Percentiles rank a stretch among this genome's conserved stretches.
phyloP scores from a whole-genome alignment of 2,888 invertebrate genomes.

The Noctua fimbriata region DNA sequence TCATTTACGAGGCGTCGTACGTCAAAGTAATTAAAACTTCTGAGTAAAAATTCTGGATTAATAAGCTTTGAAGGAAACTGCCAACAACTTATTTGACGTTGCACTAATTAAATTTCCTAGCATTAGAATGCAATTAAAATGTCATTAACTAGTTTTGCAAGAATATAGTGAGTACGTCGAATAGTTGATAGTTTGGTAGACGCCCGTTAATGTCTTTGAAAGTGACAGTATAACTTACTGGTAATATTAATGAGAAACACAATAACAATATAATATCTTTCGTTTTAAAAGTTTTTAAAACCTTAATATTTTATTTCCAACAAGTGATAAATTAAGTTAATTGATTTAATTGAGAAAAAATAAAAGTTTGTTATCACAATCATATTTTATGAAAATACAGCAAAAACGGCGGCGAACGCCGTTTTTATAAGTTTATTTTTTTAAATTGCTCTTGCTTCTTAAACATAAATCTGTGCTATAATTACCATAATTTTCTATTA shows the following conservation, averaged over 20 bases:
- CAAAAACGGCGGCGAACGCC: neutral
- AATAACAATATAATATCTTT: no score
- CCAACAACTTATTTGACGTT: constrained; percentile 54
- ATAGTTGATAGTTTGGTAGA: constrained; percentile 14
- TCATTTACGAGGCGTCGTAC: constrained; percentile 38
- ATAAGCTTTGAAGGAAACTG: constrained; percentile 55
- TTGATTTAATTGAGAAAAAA: neutral
- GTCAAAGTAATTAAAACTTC: constrained; percentile 61
- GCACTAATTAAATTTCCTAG: constrained; percentile 52
- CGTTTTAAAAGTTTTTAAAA: neutral
- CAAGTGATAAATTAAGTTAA: neutral
- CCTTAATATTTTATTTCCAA: neutral
- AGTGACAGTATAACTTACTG: neutral
- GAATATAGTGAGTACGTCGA: constrained; percentile 6
- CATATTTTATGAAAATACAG: neutral
- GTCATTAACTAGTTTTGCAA: constrained; percentile 39
- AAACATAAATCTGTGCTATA: no score
- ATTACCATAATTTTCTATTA: no score
- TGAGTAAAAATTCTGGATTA: constrained; percentile 54
- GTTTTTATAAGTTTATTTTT: neutral
- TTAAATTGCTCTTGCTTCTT: neutral
- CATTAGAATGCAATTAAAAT: constrained; percentile 59
- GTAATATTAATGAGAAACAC: neutral
- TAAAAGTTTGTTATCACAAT: neutral
- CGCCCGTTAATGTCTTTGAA: constrained; percentile 18